phyloP scores from a whole-genome alignment of 1,140 invertebrate genomes.

The Andricus grossulariae region DNA sequence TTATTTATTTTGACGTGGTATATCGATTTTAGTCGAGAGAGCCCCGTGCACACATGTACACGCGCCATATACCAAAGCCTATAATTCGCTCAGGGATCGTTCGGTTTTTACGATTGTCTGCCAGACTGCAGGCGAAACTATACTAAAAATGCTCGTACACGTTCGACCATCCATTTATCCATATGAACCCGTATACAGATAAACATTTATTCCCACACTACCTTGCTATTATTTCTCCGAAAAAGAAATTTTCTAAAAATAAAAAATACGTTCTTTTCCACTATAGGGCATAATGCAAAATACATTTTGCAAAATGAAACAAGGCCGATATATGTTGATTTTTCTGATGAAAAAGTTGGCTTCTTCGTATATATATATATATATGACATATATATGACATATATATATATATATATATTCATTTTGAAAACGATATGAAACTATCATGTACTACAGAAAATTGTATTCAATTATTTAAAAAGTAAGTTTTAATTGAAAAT shows the following conservation, averaged over 20 bases:
- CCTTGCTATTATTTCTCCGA: conserved; percentile 23
- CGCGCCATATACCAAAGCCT: conserved; percentile 64
- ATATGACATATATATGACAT: too few relatives aligned
- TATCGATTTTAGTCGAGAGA: conserved; percentile 53
- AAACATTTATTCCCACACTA: conserved; percentile 30
- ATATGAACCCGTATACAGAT: conserved; percentile 27
- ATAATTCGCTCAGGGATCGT: conserved; percentile 73
- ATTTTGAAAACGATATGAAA: conserved; percentile 1
- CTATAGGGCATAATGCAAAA: background rate
- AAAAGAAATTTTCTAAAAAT: conserved; percentile 21
- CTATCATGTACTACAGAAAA: background rate
- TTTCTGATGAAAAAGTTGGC: conserved; percentile 4
- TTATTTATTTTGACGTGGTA: conserved; percentile 65
- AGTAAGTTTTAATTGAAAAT: too few relatives aligned
- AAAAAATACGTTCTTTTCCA: background rate
- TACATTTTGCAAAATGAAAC: conserved; percentile 1
- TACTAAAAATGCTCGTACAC: conserved; percentile 51
- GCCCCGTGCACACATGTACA: conserved; percentile 48
- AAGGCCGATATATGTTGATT: conserved; percentile 22
- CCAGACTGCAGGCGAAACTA: conserved; percentile 66
- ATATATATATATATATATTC: too few relatives aligned
- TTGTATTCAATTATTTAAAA: background rate
- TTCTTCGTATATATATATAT: background rate
- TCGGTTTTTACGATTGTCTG: conserved; percentile 74
- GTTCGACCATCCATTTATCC: conserved; percentile 33